Conservation (phyloP, 2,113 vertebrate species). For the Eudorcas thomsonii region DNA sequence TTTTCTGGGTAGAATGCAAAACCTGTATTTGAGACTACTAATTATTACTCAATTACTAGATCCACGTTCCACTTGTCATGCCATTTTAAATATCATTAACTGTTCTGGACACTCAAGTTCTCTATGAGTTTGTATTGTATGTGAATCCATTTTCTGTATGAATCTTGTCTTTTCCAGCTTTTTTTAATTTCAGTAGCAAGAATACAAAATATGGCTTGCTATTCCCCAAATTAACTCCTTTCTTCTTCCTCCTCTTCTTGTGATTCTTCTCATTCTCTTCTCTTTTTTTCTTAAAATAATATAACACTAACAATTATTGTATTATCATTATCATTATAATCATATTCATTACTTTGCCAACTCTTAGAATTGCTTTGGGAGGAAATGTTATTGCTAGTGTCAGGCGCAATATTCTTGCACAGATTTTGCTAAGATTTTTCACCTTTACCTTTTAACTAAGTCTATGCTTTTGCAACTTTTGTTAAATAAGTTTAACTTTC, state of each 20-base stretch:
- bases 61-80: not conserved
- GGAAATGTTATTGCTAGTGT: not conserved
- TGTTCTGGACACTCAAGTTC: not conserved
- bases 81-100: not conserved
- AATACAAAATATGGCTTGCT: not conserved
- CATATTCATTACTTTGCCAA: not conserved
- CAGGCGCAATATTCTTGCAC: not conserved
- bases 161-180: not conserved
- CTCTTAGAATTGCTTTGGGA: not conserved
- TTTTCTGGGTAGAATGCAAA: not conserved
- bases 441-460: not conserved
- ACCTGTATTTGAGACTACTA: not conserved
- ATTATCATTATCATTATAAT: not conserved
- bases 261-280: not conserved
- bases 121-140: not conserved
- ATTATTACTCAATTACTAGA: not conserved
- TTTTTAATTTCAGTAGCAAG: not conserved
- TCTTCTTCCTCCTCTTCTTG: not conserved
- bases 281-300: not conserved
- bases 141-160: not conserved
- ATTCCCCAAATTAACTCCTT: not conserved
- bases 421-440: not conserved
- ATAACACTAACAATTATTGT: not conserved
- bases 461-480: not conserved
- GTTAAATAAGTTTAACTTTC: not conserved